Conservation (phyloP, 1,140 invertebrate genomes). For the Acyrthosiphon pisum region DNA sequence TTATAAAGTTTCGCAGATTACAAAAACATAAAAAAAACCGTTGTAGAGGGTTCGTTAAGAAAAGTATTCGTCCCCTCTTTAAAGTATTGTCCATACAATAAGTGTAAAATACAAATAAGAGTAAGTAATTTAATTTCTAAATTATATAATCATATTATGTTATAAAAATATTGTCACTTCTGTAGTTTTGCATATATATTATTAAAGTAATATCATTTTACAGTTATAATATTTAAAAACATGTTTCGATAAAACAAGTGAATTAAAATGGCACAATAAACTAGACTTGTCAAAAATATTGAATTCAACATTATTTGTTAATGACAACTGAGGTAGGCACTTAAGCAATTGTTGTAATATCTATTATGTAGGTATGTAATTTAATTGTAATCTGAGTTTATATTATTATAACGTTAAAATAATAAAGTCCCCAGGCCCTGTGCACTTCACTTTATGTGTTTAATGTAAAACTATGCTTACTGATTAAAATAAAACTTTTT, state of each 20-base stretch:
- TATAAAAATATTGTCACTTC: not conserved
- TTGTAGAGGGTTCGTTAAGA: conserved; percentile 4
- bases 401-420: too few species aligned
- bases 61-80: not conserved
- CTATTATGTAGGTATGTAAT: too few species aligned
- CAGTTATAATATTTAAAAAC: not conserved
- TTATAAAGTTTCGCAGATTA: conserved; percentile 28
- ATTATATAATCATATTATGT: not conserved
- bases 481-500: too few species aligned
- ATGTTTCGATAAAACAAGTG: not conserved
- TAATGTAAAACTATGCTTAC: too few species aligned
- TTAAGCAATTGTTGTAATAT: too few species aligned
- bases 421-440: too few species aligned
- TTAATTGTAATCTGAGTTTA: too few species aligned
- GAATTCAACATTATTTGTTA: not conserved
- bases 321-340: too few species aligned
- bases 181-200: not conserved
- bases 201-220: not conserved
- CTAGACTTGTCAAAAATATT: not conserved
- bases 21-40: conserved; percentile 6
- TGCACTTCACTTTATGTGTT: too few species aligned
- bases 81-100: not conserved
- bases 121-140: not conserved
- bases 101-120: not conserved
- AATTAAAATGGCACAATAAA: not conserved